Conservation (phyloP, 2,797 vertebrate species). For the Prunella strophiata region DNA sequence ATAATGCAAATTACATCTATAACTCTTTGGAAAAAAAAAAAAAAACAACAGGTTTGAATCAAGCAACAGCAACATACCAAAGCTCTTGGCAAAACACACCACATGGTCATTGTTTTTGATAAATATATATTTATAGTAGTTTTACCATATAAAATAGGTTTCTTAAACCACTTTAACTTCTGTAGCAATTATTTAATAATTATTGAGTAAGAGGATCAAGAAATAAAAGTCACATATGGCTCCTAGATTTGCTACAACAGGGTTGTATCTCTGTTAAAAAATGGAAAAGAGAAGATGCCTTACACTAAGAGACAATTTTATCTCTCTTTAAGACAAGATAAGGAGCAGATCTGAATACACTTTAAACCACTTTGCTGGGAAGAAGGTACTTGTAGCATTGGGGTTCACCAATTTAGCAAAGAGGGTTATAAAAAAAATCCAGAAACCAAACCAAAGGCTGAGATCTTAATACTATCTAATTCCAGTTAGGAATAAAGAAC, state of each 20-base stretch:
- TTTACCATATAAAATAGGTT: background rate
- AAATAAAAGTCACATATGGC: background rate
- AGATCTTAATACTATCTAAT: background rate
- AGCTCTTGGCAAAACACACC: background rate
- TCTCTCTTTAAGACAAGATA: background rate
- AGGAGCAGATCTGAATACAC: background rate
- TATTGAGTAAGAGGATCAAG: background rate
- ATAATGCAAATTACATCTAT: background rate
- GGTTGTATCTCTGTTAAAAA: background rate
- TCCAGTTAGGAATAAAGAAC: background rate
- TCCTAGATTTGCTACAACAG: background rate
- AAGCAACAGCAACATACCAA: constrained; percentile 35
- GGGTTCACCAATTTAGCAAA: background rate
- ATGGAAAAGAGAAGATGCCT: background rate
- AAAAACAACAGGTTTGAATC: background rate
- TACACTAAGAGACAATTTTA: background rate
- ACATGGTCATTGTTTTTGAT: background rate
- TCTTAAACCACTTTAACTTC: background rate
- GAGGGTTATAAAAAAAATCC: background rate
- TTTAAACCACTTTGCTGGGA: background rate
- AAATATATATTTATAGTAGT: background rate
- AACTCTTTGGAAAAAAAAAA: background rate
- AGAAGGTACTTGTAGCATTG: background rate
- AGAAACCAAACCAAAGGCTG: background rate
- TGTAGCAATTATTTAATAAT: background rate